phyloP scores from a whole-genome alignment of 2,888 invertebrate genomes.

The Microplitis deprimator region DNA sequence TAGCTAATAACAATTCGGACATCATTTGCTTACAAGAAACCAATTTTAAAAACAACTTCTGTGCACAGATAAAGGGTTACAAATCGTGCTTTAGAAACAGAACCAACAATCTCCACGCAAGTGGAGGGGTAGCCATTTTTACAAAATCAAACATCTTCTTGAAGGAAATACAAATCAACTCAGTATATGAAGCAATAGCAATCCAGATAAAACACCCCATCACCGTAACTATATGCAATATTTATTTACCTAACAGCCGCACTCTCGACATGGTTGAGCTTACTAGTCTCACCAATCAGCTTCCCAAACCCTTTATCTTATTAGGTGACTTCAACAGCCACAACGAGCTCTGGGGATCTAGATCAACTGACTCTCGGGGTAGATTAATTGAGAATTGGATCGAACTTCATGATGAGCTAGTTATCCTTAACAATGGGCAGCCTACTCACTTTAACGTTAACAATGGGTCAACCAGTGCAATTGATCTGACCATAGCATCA shows the following conservation, averaged over 20 bases:
- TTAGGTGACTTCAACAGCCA: constrained; percentile 54
- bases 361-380: constrained; percentile 40
- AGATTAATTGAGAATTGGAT: constrained; percentile 45
- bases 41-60: constrained; percentile 29
- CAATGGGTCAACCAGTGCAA: constrained; percentile 36
- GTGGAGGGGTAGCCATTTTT: constrained; percentile 43
- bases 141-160: constrained; percentile 19
- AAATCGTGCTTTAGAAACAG: constrained; percentile 38
- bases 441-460: constrained; percentile 43
- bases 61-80: constrained; percentile 35
- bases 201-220: constrained; percentile 27
- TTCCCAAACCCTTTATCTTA: constrained; percentile 52
- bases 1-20: neutral
- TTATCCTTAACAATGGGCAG: no score
- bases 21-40: constrained; percentile 36
- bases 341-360: constrained; percentile 45
- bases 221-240: constrained; percentile 44
- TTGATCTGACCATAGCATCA: constrained; percentile 42
- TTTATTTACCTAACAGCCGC: constrained; percentile 48
- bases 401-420: constrained; percentile 36
- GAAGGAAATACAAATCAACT: constrained; percentile 35
- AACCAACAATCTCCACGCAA: constrained; percentile 7
- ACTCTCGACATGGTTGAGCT: constrained; percentile 34
- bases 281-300: constrained; percentile 44
- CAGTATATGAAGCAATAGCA: constrained; percentile 46